A percentile compares a stretch with the other conserved stretches of the same genome.
These are phyloP conservation scores for Andrena trimmerana DNA, from an alignment of 2,888 invertebrate species.

Conservation along the genomic window DNA sequence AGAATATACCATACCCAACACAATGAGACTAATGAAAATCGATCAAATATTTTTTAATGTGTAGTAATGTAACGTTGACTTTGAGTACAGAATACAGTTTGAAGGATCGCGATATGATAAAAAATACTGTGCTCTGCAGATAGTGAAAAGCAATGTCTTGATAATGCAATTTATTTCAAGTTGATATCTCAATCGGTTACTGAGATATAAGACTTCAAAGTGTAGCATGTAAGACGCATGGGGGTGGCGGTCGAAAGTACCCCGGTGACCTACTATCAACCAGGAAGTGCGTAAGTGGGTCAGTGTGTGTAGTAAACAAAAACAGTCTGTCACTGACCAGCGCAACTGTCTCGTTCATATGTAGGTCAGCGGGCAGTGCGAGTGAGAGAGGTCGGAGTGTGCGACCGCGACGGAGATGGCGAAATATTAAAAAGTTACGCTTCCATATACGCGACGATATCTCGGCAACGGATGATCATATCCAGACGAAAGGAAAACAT, in stretches of 20 bases:
- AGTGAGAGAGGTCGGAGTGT: not conserved
- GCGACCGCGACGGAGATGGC: not conserved
- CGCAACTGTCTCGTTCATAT: not conserved
- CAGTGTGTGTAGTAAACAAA: slow-evolving; percentile 19
- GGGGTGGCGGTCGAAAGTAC: not conserved
- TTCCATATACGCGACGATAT: slow-evolving; percentile 14
- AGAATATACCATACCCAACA: not conserved
- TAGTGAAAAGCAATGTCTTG: not conserved
- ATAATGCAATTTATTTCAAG: not conserved
- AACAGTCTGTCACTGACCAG: slow-evolving; percentile 13
- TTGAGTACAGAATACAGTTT: not conserved
- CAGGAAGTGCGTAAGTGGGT: slow-evolving; percentile 4
- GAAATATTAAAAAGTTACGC: slow-evolving; percentile 10
- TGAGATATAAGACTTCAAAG: slow-evolving; percentile 4
- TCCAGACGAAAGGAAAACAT: not conserved
- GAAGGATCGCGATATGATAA: not conserved
- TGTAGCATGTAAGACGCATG: no score
- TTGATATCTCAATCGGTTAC: slow-evolving; percentile 14
- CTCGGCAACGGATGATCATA: not conserved
- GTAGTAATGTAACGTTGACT: not conserved
- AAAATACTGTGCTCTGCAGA: not conserved
- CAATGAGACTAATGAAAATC: not conserved
- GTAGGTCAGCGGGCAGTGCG: not conserved
- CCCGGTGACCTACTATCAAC: not conserved
- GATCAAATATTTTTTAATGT: not conserved